Conservation (phyloP, 2,797 vertebrate species). For the Cuniculus paca region DNA sequence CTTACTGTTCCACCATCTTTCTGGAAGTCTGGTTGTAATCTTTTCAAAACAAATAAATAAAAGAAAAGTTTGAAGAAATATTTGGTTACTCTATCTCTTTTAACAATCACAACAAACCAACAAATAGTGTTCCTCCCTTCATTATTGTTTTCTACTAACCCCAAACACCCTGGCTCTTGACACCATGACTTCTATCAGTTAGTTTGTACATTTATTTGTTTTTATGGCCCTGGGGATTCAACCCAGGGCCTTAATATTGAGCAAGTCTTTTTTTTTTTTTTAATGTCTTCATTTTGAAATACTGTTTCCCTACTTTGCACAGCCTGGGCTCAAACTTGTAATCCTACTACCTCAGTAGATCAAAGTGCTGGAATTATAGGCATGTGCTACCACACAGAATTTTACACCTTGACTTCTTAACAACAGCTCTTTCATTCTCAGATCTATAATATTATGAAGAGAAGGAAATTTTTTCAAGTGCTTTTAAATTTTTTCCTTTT, state of each 20-base stretch:
- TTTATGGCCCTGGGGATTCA: neutral
- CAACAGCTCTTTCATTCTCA: neutral
- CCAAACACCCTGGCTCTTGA: neutral
- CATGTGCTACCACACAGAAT: too few relatives aligned
- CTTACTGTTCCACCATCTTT: too few relatives aligned
- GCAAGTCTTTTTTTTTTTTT: too few relatives aligned
- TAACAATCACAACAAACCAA: too few relatives aligned
- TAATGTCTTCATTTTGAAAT: neutral
- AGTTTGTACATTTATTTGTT: neutral
- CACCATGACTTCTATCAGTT: neutral
- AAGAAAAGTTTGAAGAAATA: too few relatives aligned
- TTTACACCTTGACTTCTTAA: neutral
- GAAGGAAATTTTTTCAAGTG: neutral
- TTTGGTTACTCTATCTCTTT: too few relatives aligned
- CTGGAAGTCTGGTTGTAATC: too few relatives aligned
- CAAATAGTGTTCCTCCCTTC: neutral
- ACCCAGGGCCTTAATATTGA: too few relatives aligned
- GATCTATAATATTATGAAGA: neutral
- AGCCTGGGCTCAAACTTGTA: neutral
- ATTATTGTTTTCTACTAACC: neutral
- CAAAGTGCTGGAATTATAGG: too few relatives aligned
- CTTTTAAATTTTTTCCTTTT: neutral
- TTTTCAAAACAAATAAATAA: too few relatives aligned
- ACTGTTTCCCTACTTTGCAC: neutral
- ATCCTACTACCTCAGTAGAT: too few relatives aligned